Percentiles rank a stretch among this genome's conserved stretches.
Evolutionary conservation across 2,113 vertebrate genomes (phyloP).

Genomic region (Hymenochirus boettgeri): DNA sequence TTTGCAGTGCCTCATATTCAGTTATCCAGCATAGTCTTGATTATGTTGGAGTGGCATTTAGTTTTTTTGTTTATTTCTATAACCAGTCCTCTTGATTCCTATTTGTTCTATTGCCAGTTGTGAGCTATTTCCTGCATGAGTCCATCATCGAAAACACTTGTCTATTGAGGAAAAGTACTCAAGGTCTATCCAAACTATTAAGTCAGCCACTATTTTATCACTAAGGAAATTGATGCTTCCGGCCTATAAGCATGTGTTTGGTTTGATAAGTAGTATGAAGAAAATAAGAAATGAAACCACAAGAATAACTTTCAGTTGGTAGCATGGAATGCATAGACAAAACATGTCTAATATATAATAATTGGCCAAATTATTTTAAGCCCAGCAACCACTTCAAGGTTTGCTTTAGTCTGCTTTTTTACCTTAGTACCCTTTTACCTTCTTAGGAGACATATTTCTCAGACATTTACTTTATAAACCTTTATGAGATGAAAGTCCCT

Average conservation of each 20-base stretch:
- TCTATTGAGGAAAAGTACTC: conserved; percentile 11
- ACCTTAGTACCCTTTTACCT: no score
- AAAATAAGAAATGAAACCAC: neutral
- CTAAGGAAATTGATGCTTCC: conserved; percentile 24
- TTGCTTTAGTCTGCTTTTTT: no score
- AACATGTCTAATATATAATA: no score
- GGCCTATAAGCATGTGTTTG: neutral
- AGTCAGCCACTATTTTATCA: conserved; percentile 2
- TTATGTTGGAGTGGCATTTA: neutral
- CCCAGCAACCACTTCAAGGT: no score
- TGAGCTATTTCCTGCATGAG: conserved; percentile 3
- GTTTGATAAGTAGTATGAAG: neutral
- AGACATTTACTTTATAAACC: no score
- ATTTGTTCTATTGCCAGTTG: neutral
- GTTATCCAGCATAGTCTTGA: no score
- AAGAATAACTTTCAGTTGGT: no score
- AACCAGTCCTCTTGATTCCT: neutral
- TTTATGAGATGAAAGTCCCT: no score
- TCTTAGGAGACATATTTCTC: no score
- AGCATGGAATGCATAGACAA: no score
- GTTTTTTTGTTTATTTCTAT: neutral
- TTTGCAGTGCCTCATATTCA: no score
- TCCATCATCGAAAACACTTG: conserved; percentile 12
- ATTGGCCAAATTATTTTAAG: no score
- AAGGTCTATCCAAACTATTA: conserved; percentile 8